Conservation (phyloP, 2,797 vertebrate genomes). For the Mormyrus proboscirostris region DNA sequence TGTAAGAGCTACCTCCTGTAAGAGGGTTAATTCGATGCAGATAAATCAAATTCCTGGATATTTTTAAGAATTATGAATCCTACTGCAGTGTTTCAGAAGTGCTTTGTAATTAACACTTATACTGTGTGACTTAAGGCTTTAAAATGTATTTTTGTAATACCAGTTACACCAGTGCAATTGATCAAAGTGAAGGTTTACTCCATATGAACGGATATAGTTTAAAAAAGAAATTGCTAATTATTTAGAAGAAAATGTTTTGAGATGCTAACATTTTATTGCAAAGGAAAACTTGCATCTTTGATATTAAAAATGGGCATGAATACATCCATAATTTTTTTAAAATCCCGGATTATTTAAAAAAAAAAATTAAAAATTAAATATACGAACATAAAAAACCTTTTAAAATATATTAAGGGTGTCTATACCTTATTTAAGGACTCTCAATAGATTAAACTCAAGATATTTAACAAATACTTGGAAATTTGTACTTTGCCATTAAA, state of each 20-base stretch:
- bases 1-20: not conserved
- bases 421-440: not conserved
- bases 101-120: not conserved
- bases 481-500: not conserved
- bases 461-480: not conserved
- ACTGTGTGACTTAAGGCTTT: not conserved
- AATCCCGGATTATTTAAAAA: not conserved
- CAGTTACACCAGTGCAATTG: not conserved
- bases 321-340: not conserved
- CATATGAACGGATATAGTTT: not conserved
- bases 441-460: not conserved
- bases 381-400: too few species aligned
- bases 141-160: not conserved
- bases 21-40: not conserved
- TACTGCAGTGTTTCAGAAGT: not conserved
- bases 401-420: too few species aligned
- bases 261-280: not conserved
- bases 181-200: not conserved
- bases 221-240: not conserved
- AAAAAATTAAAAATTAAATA: not conserved
- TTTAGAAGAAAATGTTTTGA: not conserved
- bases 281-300: not conserved
- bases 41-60: not conserved
- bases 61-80: not conserved
- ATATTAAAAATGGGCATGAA: not conserved